Evolutionary conservation across 1,140 invertebrate genomes (phyloP), one percentile per base, ranked within the genome.

Genomic region (Marisa cornuarietis): DNA sequence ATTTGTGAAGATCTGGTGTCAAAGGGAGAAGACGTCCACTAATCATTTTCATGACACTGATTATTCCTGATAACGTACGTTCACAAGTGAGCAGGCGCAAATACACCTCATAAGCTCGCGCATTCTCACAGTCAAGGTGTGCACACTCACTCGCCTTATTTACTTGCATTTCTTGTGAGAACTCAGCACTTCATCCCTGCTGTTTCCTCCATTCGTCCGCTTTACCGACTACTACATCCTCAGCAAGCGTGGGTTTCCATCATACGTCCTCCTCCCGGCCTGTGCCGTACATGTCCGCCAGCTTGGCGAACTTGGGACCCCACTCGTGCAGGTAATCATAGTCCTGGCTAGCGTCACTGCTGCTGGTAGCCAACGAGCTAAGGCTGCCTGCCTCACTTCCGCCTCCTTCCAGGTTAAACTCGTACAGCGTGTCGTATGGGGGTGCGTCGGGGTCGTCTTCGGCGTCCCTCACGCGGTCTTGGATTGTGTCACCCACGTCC

Each of bases 371-470:
- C 84, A 99, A 92, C 24, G 97, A 98, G 86, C 97, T 98, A 20
- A 89, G 93, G 1, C 97, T 98, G 58, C 97, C 97, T 24, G 97
- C 97, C 76, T 97, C 98, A 89, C 96, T 98, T 92, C 97, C 97
- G 87, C 96, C 96, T 54, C 98, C 98, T 91, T 99, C 98, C 86
- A 99, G 99, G 31, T 96, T 97, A 91, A 99, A 99, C 92, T 99
- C 99, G 89, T 97, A 93, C 80, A 99, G 93, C 92, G 98, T 97
- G 88, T 99, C 98, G 90, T 98, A 98, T 3, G 98, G 97, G 69
- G 97, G 97, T 71, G 97, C 97, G 89, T 96, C 97, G 0, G 96
- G 96, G 92, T 99, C 97, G 88, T 96, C 95, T 90, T 99, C 97
- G 6, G 97, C 97, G 83, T 97, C 94, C 87, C 96, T 95, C 91